Conservation (phyloP, 2,113 vertebrate species). For the Egretta garzetta region DNA sequence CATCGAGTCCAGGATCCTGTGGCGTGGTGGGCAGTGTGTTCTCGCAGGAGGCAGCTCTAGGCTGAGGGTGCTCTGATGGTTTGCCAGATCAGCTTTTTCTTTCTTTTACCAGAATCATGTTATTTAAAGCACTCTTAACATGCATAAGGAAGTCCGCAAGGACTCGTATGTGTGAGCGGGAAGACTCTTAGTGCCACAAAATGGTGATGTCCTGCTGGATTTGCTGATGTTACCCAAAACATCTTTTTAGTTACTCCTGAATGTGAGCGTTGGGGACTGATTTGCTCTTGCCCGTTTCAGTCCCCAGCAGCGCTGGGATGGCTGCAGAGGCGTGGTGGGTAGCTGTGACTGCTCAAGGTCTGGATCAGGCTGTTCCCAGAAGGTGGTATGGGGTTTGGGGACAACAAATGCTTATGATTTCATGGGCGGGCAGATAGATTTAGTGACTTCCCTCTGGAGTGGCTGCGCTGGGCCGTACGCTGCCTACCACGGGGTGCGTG, state of each 20-base stretch:
- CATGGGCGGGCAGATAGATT: neutral
- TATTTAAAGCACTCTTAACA: neutral
- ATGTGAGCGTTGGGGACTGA: rapidly evolving
- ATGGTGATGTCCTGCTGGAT: neutral
- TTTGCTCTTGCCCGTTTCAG: neutral
- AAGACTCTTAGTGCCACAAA: rapidly evolving
- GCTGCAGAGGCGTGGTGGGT: neutral
- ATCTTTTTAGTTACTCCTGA: neutral
- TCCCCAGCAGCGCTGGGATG: too few species aligned
- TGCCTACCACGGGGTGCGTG: rapidly evolving
- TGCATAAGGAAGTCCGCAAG: rapidly evolving
- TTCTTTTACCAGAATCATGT: neutral
- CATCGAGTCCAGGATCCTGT: neutral
- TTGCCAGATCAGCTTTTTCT: neutral
- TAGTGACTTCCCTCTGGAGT: neutral
- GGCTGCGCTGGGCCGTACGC: neutral
- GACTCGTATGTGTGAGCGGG: neutral
- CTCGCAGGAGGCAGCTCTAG: neutral
- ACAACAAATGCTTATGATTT: too few species aligned
- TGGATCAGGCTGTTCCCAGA: neutral
- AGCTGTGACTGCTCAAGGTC: rapidly evolving
- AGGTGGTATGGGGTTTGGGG: neutral
- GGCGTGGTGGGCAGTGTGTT: rapidly evolving
- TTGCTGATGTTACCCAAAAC: neutral
- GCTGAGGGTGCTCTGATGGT: too few species aligned